A percentile compares a stretch with the other conserved stretches of the same genome.
These are phyloP conservation scores for Bruchidius siliquastri DNA, from an alignment of 2,888 invertebrate species.

Conservation along the genomic window DNA sequence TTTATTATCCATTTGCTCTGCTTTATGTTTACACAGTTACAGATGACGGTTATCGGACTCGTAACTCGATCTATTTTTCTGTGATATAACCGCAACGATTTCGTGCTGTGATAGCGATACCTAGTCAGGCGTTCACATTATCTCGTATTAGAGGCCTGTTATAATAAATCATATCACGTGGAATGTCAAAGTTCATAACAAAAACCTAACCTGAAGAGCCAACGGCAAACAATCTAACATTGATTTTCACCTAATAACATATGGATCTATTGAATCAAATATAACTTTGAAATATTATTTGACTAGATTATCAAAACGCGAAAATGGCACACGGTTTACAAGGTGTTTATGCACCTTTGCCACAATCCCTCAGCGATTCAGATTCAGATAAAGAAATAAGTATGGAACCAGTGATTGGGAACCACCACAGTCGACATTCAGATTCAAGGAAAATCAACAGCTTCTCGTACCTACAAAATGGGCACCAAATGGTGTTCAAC, in stretches of 20 bases:
- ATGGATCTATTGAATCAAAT: not conserved
- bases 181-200: not conserved
- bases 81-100: too few relatives aligned
- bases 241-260: not conserved
- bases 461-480: conserved; percentile 23
- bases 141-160: too few relatives aligned
- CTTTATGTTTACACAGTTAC: too few relatives aligned
- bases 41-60: too few relatives aligned
- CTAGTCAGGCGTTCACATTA: too few relatives aligned
- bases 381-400: conserved; percentile 67
- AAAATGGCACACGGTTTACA: conserved; percentile 43
- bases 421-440: conserved; percentile 22
- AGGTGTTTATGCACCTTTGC: conserved; percentile 68
- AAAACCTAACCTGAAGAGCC: not conserved
- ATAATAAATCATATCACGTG: too few relatives aligned
- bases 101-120: too few relatives aligned
- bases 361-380: conserved; percentile 72
- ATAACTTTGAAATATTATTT: not conserved
- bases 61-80: too few relatives aligned
- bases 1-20: too few relatives aligned
- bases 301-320: not conserved
- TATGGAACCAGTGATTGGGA: conserved; percentile 34
- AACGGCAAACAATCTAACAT: too few relatives aligned
- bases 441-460: conserved; percentile 22
- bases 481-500: conserved; percentile 24